Percentiles rank a stretch among this genome's conserved stretches.
Conservation (phyloP, 2,113 vertebrate genomes). For the Thinocorus orbignyianus region DNA sequence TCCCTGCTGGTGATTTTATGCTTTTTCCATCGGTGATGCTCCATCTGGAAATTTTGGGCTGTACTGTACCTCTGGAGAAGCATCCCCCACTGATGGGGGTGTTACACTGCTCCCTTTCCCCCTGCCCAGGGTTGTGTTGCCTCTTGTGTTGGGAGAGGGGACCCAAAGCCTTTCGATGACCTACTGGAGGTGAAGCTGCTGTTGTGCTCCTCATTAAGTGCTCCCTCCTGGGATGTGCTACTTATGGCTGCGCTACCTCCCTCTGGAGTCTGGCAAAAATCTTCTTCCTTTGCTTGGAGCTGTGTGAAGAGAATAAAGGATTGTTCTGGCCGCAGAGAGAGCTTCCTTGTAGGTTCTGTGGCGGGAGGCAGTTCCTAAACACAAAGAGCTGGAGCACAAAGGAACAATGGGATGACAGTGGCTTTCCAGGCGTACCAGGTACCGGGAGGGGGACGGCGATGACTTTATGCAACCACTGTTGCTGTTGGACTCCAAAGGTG, state of each 20-base stretch:
- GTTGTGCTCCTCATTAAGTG: too few species aligned
- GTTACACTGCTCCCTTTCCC: not conserved
- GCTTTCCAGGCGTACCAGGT: not conserved
- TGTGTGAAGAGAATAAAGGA: not conserved
- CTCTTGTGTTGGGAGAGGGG: not conserved
- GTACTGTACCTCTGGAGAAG: not conserved
- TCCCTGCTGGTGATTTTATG: not conserved
- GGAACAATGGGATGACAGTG: not conserved
- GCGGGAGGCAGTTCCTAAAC: not conserved
- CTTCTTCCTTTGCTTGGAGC: not conserved
- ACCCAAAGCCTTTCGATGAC: fast-evolving
- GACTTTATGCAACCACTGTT: not conserved
- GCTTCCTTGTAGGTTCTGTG: not conserved
- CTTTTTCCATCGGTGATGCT: not conserved
- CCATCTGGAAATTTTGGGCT: not conserved
- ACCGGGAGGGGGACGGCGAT: not conserved
- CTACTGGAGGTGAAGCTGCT: fast-evolving
- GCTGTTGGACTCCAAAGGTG: constrained; percentile 19
- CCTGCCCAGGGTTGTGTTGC: not conserved
- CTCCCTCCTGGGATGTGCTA: not conserved
- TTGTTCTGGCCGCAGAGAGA: not conserved
- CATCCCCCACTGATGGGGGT: fast-evolving
- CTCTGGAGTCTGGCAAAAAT: not conserved
- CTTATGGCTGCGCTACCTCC: fast-evolving
- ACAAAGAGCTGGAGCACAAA: constrained; percentile 17